Base-by-base conservation (phyloP, 1,140 invertebrate genomes). In the Pseudomyrmex cubaensis region DNA sequence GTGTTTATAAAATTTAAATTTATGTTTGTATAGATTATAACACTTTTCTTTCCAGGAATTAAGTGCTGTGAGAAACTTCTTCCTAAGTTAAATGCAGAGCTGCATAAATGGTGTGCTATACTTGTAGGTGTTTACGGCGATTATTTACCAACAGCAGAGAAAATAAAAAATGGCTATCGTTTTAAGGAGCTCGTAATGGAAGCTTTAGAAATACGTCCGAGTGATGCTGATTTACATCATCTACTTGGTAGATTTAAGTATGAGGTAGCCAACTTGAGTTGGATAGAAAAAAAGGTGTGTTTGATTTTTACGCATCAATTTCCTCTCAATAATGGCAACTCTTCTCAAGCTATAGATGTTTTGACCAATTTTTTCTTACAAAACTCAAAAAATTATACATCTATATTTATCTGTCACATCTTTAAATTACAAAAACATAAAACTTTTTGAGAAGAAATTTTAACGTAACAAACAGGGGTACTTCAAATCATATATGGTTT, bases 51-150 rank as follows among this genome's bases (percentile, higher is more conserved):
- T 44, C 57, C 10, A 50, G 48, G 96, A 87, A 94, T 95, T 72
- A 93, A 95, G 54, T 95, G 95, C 85, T 97, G 96, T 77, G 93
- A 95, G 85, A 91, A 92, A 89, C 95, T 97, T 77, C 88, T 97
- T 10, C 90, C 96, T 83, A 90, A 94, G 3, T 88, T 94, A 17
- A 94, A 95, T 90, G 92, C 95, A 1, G 95, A 97, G 89, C 94
- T 96, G 46, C 97, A 97, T 91, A 98, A 98, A 93, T 98, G 97
- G 97, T 97, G 95, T 93, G 97, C 97, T 9, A 96, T 97, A 66
- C 95, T 97, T 1, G 89, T 97, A 69, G 97, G 97, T 54, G 94
- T 94, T 83, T 93, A 95, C 86, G 95, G 95, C 57, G 95, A 96
- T 57, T 96, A 95, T 92, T 91, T 96, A 44, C 92, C 95, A 13